phyloP scores from a whole-genome alignment of 2,797 vertebrate species.

The Melanitta fusca region DNA sequence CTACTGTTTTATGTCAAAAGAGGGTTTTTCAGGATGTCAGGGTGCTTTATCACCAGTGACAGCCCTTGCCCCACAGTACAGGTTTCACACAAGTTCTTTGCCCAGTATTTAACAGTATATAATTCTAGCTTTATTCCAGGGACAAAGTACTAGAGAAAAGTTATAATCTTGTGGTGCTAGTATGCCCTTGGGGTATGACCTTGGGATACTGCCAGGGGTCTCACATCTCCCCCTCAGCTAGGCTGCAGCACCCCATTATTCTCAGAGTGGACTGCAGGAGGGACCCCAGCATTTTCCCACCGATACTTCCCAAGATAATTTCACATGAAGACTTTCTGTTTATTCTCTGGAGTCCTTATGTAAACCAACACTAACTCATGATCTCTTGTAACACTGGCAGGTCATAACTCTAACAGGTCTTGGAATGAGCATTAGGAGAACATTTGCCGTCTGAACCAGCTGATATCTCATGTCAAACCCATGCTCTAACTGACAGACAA shows the following conservation, averaged over 20 bases:
- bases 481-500: background rate
- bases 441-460: background rate
- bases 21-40: background rate
- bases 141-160: background rate
- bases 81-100: background rate
- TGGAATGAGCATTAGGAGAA: background rate
- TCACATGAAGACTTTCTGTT: background rate
- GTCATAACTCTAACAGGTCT: constrained; percentile 35
- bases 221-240: rapidly evolving
- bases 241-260: background rate
- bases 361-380: background rate
- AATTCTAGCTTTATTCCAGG: background rate
- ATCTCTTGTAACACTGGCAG: background rate
- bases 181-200: rapidly evolving
- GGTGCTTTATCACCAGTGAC: rapidly evolving
- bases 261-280: background rate
- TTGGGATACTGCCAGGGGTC: background rate
- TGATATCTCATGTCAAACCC: background rate
- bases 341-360: background rate
- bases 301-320: background rate
- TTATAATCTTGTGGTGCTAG: background rate
- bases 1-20: background rate
- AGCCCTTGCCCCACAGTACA: rapidly evolving
- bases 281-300: background rate
- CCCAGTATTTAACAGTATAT: background rate